Evolutionary conservation across 2,888 invertebrate genomes (phyloP).

Genomic region (Metalampra italica): DNA sequence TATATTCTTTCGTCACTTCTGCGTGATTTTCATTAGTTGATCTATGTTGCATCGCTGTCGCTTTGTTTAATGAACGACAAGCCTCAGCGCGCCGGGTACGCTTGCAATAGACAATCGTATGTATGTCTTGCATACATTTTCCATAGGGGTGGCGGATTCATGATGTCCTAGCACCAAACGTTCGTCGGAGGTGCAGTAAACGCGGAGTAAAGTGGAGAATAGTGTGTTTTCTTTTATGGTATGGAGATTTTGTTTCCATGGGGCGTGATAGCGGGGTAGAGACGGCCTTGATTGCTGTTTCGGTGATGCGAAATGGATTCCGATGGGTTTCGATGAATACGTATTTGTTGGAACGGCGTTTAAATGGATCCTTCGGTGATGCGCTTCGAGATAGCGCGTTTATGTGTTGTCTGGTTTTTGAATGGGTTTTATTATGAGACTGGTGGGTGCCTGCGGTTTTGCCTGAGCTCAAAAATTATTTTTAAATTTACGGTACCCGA

Average conservation of each 20-base stretch:
- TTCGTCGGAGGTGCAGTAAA: constrained; percentile 59
- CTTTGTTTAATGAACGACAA: no score
- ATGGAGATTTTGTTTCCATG: constrained; percentile 42
- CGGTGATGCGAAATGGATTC: constrained; percentile 31
- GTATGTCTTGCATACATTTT: constrained; percentile 19
- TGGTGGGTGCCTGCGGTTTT: no score
- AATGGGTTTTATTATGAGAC: no score
- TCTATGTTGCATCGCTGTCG: no score
- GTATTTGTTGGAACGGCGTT: constrained; percentile 7
- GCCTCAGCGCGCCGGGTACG: constrained; percentile 2
- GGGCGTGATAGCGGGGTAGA: constrained; percentile 29
- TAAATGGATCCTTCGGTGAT: constrained; percentile 7
- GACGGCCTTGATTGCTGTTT: constrained; percentile 25
- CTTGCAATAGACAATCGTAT: constrained; percentile 20
- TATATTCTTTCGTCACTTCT: no score
- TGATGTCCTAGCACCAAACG: constrained; percentile 19
- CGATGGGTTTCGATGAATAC: constrained; percentile 30
- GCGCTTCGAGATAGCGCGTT: constrained; percentile 3
- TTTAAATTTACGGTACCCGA: no score
- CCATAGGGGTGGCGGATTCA: constrained; percentile 22
- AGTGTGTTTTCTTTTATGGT: constrained; percentile 38
- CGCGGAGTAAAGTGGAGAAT: constrained; percentile 43
- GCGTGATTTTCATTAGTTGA: no score
- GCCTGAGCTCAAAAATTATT: no score
- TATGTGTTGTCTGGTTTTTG: no score